Evolutionary conservation across 2,797 vertebrate species (phyloP).

Genomic region (Echiichthys vipera): DNA sequence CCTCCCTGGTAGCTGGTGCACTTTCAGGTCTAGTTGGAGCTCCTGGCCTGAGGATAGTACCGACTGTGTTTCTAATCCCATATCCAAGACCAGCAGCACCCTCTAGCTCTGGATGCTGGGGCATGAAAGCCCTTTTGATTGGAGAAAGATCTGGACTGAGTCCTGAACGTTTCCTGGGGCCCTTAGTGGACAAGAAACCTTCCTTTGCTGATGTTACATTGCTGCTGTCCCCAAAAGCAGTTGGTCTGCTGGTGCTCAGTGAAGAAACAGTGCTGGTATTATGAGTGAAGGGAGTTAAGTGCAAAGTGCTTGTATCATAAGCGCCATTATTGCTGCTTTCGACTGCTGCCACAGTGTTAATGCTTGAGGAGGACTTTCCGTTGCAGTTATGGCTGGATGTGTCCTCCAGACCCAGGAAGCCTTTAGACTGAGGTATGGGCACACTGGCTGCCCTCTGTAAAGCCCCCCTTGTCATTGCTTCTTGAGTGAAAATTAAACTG

Average conservation of each 20-base stretch:
- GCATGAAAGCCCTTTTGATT: conserved; percentile 90
- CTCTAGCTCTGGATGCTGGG: conserved; percentile 80
- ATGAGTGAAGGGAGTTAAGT: conserved; percentile 79
- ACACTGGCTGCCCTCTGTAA: conserved; percentile 88
- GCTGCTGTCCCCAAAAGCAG: conserved; percentile 80
- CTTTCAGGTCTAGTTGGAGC: conserved; percentile 84
- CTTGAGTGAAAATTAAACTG: conserved; percentile 73
- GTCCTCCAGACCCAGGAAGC: conserved; percentile 81
- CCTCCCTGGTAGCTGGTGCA: conserved; percentile 83
- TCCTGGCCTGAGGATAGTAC: conserved; percentile 79
- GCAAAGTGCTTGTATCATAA: conserved; percentile 80
- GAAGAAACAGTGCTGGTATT: conserved; percentile 83
- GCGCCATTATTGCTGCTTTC: conserved; percentile 80
- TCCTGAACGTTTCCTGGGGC: conserved; percentile 91
- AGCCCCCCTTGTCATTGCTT: conserved; percentile 63
- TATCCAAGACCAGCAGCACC: conserved; percentile 77
- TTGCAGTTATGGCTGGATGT: conserved; percentile 81
- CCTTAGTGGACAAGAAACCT: conserved; percentile 85
- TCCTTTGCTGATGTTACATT: conserved; percentile 79
- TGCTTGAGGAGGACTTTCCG: conserved; percentile 73
- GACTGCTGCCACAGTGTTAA: conserved; percentile 73
- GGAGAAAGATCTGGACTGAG: conserved; percentile 89
- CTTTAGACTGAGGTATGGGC: conserved; percentile 84
- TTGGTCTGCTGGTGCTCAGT: conserved; percentile 83
- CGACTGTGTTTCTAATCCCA: conserved; percentile 55